Base-by-base conservation (phyloP, 1,140 invertebrate genomes). In the Hypsibius dujardini region DNA sequence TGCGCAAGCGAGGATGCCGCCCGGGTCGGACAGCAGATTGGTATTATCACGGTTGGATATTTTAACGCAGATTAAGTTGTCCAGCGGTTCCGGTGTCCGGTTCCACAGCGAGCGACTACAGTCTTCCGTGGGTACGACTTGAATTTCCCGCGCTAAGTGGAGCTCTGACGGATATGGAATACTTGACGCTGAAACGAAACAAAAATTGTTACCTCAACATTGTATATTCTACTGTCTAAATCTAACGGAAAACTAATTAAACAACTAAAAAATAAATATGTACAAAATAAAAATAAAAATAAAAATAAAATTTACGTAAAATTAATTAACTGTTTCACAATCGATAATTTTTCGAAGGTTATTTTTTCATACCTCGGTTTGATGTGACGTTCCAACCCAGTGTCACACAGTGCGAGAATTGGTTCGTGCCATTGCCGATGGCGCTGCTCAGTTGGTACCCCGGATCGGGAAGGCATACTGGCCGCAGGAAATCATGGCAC, bases 401-500 rank as follows among this genome's bases (percentile, higher is more conserved):
- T 42, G 62, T 67, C 42, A 67, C 62, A 42, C 62, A 67, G 42
- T 67, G 12, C 42, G 62, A 12, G 12, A 67, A 12, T 12, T 67
- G 7, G 50, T 12, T n/a, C n/a, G 50, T 56, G 50, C 50, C n/a
- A 7, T n/a, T n/a, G n/a, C 50, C n/a, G n/a, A 56, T n/a, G 50
- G 7, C n/a, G 50, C 7, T n/a, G 3, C 62, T n/a, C n/a, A n/a
- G 50, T n/a, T 56, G 50, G 7, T 12, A 3, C 12, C 42, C 42
- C 12, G 62, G 62, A 15, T 67, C 62, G 12, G 62, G 62, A 12
- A 67, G 62, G 42, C 62, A 67, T 7, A 42, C 12, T 7, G 62
- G 62, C 62, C 62, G 62, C 62, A 67, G 62, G 62, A 15, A 67
- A 42, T 67, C 62, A 42, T 67, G 62, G 42, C 62, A 67, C 42